phyloP scores from a whole-genome alignment of 2,113 vertebrate genomes.

The Sinocyclocheilus rhinocerous region DNA sequence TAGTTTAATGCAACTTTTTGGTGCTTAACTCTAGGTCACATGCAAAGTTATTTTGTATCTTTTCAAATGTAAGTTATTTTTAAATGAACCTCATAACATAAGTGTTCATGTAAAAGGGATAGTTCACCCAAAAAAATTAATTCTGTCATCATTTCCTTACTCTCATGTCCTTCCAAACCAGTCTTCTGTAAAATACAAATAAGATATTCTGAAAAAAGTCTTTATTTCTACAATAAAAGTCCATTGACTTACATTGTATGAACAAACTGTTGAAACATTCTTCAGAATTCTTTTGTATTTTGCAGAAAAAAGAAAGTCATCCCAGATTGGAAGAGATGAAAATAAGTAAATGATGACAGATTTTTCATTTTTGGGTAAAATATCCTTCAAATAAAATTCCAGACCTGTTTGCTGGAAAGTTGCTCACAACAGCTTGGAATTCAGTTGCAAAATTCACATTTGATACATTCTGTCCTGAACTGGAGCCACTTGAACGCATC shows the following conservation, averaged over 20 bases:
- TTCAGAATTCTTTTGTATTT: neutral
- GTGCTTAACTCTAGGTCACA: too few species aligned
- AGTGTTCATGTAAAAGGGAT: too few species aligned
- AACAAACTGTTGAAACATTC: neutral
- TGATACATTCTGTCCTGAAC: constrained; percentile 48
- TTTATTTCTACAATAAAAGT: neutral
- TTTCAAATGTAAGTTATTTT: too few species aligned
- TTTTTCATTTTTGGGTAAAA: neutral
- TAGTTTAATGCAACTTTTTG: too few species aligned
- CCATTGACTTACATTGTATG: neutral
- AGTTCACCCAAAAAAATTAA: too few species aligned
- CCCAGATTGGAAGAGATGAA: neutral
- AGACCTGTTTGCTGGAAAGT: constrained; percentile 33
- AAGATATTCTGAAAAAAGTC: neutral
- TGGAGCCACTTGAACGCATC: constrained; percentile 55
- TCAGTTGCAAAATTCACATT: constrained; percentile 3
- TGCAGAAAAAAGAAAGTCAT: neutral
- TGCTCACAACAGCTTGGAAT: neutral
- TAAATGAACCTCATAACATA: too few species aligned
- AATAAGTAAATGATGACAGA: neutral
- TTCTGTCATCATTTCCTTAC: neutral
- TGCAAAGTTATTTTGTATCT: too few species aligned
- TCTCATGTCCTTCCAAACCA: neutral
- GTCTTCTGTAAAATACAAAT: neutral
- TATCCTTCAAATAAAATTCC: neutral